Conservation (phyloP, 2,888 invertebrate species). For the Epistrophe grossulariae region DNA sequence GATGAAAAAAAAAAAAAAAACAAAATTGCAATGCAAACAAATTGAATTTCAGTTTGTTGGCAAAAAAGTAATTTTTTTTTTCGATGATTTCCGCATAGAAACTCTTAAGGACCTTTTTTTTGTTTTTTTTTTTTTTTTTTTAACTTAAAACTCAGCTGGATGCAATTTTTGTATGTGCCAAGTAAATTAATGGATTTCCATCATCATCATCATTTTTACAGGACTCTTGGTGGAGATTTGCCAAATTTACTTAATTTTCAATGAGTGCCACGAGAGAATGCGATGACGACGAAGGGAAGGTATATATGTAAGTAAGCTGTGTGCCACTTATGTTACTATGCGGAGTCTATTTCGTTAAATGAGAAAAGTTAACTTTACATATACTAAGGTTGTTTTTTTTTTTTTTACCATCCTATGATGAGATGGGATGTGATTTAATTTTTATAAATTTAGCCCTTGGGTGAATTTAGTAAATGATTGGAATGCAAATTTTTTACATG, state of each 20-base stretch:
- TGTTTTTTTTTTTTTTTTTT: conserved; percentile 12
- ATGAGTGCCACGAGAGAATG: conserved; percentile 29
- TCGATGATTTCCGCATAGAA: not conserved
- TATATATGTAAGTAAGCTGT: not conserved
- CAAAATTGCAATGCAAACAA: conserved; percentile 46
- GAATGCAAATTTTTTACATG: conserved; percentile 20
- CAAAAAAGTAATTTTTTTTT: conserved; percentile 9
- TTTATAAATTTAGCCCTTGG: conserved; percentile 18
- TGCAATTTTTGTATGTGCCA: conserved; percentile 44
- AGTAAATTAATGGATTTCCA: conserved; percentile 62
- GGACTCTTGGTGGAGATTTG: conserved; percentile 38
- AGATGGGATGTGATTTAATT: conserved; percentile 18
- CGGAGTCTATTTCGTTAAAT: conserved; percentile 38
- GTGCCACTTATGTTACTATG: not conserved
- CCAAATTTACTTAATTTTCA: conserved; percentile 57
- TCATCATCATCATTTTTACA: conserved; percentile 52
- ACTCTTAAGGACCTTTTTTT: not conserved
- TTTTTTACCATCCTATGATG: not conserved
- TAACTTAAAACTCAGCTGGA: not conserved
- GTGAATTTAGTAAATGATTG: conserved; percentile 13
- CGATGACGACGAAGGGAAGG: no score
- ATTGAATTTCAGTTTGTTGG: conserved; percentile 63
- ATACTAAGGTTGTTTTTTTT: not conserved
- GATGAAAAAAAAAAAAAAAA: conserved; percentile 5
- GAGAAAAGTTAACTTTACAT: conserved; percentile 33